phyloP scores from a whole-genome alignment of 53 echinoderm and acorn worm genomes.

The Luidia sarsii region DNA sequence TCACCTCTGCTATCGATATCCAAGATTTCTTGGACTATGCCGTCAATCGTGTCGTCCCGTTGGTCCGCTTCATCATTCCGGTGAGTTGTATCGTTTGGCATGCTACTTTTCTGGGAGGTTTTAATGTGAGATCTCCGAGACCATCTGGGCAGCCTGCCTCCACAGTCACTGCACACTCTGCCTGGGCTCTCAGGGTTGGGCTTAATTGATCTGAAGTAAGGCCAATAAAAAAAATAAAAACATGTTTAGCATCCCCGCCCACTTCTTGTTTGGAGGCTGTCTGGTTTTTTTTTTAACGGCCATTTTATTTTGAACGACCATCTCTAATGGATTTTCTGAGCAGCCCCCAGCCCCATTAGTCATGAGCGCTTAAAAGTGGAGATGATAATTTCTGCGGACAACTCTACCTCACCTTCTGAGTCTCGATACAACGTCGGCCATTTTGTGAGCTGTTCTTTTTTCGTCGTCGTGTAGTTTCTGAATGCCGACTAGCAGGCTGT shows the following conservation, averaged over 20 bases:
- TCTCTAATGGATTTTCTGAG: neutral
- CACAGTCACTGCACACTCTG: conserved; percentile 7
- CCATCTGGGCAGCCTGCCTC: conserved; percentile 8
- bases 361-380: neutral
- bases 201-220: conserved; percentile 21
- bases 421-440: conserved; percentile 73
- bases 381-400: too few species aligned
- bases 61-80: neutral
- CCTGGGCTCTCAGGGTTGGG: neutral
- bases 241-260: neutral
- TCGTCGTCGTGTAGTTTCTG: conserved; percentile 64
- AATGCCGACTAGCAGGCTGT: conserved; percentile 70
- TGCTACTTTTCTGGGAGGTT: neutral
- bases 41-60: neutral
- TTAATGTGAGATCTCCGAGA: conserved; percentile 1
- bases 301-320: neutral
- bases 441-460: conserved; percentile 12
- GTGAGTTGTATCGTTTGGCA: neutral
- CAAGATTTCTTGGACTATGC: neutral
- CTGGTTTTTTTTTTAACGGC: neutral
- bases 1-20: neutral
- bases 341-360: neutral
- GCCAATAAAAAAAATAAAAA: neutral
- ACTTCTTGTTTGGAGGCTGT: too few species aligned
- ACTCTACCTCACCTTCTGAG: conserved; percentile 49